These are phyloP conservation scores for Lasioglossum oenotherae DNA, from an alignment of 2,888 invertebrate species.

Conservation along the genomic window DNA sequence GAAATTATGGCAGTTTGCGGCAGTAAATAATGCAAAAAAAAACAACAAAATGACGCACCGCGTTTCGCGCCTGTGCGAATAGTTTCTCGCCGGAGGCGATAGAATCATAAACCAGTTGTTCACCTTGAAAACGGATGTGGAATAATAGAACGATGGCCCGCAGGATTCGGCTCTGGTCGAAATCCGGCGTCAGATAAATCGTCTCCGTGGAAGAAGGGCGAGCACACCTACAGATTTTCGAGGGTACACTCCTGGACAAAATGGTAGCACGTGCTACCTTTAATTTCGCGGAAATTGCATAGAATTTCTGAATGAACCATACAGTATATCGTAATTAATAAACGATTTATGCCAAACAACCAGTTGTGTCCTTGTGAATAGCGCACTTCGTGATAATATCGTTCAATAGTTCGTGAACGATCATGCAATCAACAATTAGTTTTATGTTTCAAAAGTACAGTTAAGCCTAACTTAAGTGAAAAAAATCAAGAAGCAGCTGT, in stretches of 20 bases:
- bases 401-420: no score
- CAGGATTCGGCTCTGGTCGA: conserved; percentile 64
- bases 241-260: not conserved
- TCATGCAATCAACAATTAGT: no score
- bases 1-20: not conserved
- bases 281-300: not conserved
- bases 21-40: not conserved
- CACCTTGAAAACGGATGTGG: conserved; percentile 36
- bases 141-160: conserved; percentile 60
- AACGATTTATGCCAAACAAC: no score
- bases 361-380: no score
- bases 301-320: no score
- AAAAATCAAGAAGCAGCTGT: no score
- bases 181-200: conserved; percentile 68
- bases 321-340: no score
- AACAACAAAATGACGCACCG: not conserved
- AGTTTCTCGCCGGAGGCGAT: not conserved
- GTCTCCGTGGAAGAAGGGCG: conserved; percentile 26
- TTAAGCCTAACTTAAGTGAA: no score
- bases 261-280: not conserved
- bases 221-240: conserved; percentile 17
- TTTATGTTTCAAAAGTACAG: no score
- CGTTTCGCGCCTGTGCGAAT: not conserved
- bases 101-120: conserved; percentile 1
- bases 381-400: no score